Base-by-base conservation (phyloP, 2,888 invertebrate genomes). In the Adela reaumurella region DNA sequence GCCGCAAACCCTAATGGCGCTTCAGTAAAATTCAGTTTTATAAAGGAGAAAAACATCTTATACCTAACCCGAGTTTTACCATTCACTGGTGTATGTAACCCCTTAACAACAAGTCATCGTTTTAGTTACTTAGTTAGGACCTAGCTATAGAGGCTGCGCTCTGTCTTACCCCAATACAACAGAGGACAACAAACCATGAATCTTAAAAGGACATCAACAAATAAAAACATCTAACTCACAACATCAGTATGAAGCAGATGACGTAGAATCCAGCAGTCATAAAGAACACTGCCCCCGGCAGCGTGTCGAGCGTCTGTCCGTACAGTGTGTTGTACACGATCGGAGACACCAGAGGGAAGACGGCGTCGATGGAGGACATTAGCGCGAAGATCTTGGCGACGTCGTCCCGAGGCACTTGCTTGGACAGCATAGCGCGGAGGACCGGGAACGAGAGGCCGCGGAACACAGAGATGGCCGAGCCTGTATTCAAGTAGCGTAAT, bases 341-440 rank as follows among this genome's bases (percentile, higher is more conserved):
- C 1, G 86, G 79, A 1, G 86, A 78, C 2, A 83, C 57, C 47
- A 89, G 68, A 1, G 86, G 86, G 18, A 83, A 76, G 46, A 83
- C 56, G 16, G 86, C 83, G 67, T 89, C 89, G 19, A 87, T 59
- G 2, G 84, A 81, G 28, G 86, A 82, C 59, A 86, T 82, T 47
- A 89, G 67, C 0, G 89, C 83, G 61, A 88, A 89, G 20, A 88
- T 81, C 69, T 87, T 87, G 2, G 86, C 86, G 65, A 83, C 71
- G 56, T 88, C 88, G 49, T 82, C 77, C 10, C 70, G 55, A 1
- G 83, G 81, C 17, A 86, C 70, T 29, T 81, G 73, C 62, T 86
- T 87, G 1, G 87, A 82, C 28, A 88, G 59, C 51, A 84, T 66
- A 0, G 87, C 81, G 48, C 85, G 71, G 45, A 83, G 66, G 52